These are phyloP conservation scores for Sebastolobus altivelis DNA, from an alignment of 2,797 vertebrate genomes.

Conservation along the genomic window DNA sequence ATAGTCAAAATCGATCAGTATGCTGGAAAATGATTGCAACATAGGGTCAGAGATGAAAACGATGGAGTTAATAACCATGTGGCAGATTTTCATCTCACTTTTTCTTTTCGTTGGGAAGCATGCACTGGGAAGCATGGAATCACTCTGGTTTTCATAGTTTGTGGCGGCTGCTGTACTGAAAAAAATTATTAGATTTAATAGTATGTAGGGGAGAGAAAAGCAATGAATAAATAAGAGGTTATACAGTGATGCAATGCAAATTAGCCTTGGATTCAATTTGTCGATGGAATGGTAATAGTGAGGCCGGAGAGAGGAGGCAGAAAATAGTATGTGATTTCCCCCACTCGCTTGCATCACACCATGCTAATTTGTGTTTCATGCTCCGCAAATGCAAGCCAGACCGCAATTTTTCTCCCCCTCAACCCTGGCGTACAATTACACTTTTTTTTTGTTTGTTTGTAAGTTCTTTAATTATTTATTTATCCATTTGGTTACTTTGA, in stretches of 20 bases:
- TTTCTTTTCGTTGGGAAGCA: conserved; percentile 46
- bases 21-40: conserved; percentile 34
- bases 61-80: conserved; percentile 51
- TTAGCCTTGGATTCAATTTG: conserved; percentile 85
- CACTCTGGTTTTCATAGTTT: conserved; percentile 59
- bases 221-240: conserved; percentile 88
- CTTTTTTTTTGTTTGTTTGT: conserved; percentile 29
- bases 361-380: conserved; percentile 83
- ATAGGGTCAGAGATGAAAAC: conserved; percentile 6
- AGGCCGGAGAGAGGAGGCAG: conserved; percentile 73
- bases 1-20: conserved; percentile 19
- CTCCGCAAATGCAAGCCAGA: conserved; percentile 72
- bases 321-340: conserved; percentile 78
- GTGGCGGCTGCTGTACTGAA: conserved; percentile 56
- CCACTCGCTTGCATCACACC: conserved; percentile 71
- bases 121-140: conserved; percentile 54
- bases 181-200: conserved; percentile 84
- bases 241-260: conserved; percentile 86
- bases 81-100: conserved; percentile 51
- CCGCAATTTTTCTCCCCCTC: conserved; percentile 48
- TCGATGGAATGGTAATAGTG: conserved; percentile 80
- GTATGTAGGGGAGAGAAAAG: conserved; percentile 79
- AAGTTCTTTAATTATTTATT: conserved; percentile 32
- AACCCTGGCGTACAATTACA: conserved; percentile 40
- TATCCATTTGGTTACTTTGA: conserved; percentile 50